Evolutionary conservation across 2,888 invertebrate genomes (phyloP), one percentile per base, ranked within the genome.

Genomic region (Neoaliturus tenellus): DNA sequence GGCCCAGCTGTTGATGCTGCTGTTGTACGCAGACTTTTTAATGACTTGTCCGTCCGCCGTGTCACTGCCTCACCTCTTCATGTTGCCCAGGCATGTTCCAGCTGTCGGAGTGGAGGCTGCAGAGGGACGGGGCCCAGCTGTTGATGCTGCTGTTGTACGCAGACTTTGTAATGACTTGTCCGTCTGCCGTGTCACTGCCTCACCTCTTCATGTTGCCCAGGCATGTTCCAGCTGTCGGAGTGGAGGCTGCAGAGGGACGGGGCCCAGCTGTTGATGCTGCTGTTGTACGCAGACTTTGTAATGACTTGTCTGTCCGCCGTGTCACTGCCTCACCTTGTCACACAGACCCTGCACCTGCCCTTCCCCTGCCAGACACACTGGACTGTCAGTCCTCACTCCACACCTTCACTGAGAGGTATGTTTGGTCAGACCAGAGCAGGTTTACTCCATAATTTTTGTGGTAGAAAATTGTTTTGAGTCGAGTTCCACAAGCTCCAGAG

Each of bases 51-150:
- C 88, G 81, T 89, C 88, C n/a, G 89, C 90, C 87, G 86, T 90
- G 80, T 92, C 93, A 4, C 88, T 93, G 73, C 93, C 93, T 0
- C 86, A 90, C 84, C 87, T 92, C n/a, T n/a, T n/a, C n/a, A n/a
- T n/a, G n/a, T n/a, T n/a, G n/a, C n/a, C n/a, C 87, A 93, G 93
- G 92, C 62, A 87, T 93, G 73, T 92, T 93, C 88, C 88, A 93
- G 80, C 91, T 92, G 78, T 91, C 92, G 67, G 93, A 93, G 86
- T 92, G 92, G 85, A 89, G 91, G 84, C 89, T 92, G 82, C 91
- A 91, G 86, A 89, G 90, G 35, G 92, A 93, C 87, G 91, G 90
- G n/a, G 90, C 91, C 14, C 91, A 91, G 81, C 88, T 93, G 55
- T 87, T 93, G n/a, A 91, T 91, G 87, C 87, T 93, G 14, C 88